Conservation (phyloP, 2,888 invertebrate genomes). For the Ethmia dodecea region DNA sequence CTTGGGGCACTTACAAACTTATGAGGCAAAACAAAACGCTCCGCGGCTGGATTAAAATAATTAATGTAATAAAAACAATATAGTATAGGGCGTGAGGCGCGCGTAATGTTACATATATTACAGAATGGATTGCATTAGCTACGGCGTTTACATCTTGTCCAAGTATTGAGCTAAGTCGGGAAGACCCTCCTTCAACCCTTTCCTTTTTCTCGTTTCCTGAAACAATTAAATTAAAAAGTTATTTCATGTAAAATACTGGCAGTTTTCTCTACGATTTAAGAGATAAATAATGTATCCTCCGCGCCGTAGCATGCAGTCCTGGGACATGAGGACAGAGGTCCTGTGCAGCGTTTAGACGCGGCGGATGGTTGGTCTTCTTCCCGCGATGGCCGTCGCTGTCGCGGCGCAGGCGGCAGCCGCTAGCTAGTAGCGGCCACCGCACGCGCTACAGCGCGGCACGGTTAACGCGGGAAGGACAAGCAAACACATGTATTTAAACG, state of each 20-base stretch:
- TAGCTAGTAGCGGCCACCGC: constrained; percentile 40
- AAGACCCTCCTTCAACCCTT: constrained; percentile 98
- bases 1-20: constrained; percentile 37
- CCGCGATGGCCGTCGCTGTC: constrained; percentile 63
- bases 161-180: constrained; percentile 96
- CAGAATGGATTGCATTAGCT: constrained; percentile 65
- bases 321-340: constrained; percentile 91
- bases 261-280: too few species aligned
- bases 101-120: constrained; percentile 68
- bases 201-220: constrained; percentile 97
- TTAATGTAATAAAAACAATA: constrained; percentile 36
- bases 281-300: constrained; percentile 55
- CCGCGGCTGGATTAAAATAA: constrained; percentile 32
- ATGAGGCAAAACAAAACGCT: constrained; percentile 38
- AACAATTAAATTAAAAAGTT: too few species aligned
- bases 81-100: constrained; percentile 57
- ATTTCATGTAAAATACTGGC: too few species aligned
- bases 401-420: constrained; percentile 31
- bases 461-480: constrained; percentile 37
- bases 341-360: constrained; percentile 82
- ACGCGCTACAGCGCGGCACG: constrained; percentile 51
- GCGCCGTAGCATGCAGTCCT: constrained; percentile 80
- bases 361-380: constrained; percentile 76
- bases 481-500: too few species aligned
- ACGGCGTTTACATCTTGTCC: constrained; percentile 96